Percentiles rank a stretch among this genome's conserved stretches.
These are phyloP conservation scores for Cantharis rustica DNA, from an alignment of 2,888 invertebrate genomes.

Conservation along the genomic window DNA sequence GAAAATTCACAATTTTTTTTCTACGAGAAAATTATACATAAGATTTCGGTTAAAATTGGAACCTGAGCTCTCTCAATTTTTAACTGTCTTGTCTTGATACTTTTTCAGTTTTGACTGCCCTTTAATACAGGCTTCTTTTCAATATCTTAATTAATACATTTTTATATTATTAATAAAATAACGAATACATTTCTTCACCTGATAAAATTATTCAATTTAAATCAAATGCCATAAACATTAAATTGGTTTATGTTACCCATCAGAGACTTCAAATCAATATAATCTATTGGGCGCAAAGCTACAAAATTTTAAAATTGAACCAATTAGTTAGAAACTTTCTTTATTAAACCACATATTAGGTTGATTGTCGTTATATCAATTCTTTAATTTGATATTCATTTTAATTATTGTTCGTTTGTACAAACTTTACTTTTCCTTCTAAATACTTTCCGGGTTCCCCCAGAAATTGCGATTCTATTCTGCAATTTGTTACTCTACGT, in stretches of 20 bases:
- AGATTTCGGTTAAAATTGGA: too few species aligned
- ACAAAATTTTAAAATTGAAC: neutral
- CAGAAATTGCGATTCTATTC: neutral
- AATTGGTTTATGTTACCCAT: neutral
- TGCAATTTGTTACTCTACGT: neutral
- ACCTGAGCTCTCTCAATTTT: too few species aligned
- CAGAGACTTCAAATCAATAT: neutral
- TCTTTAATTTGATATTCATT: neutral
- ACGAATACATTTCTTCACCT: too few species aligned
- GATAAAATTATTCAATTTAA: neutral
- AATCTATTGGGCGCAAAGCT: neutral
- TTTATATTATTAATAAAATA: too few species aligned
- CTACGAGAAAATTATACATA: too few species aligned
- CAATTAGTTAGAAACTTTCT: neutral
- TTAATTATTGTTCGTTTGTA: neutral
- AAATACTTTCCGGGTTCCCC: neutral
- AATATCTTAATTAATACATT: too few species aligned
- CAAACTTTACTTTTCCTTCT: neutral
- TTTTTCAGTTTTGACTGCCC: too few species aligned
- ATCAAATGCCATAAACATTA: neutral
- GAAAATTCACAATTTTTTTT: too few species aligned
- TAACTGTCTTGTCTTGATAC: too few species aligned
- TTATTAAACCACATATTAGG: neutral
- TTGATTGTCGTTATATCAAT: neutral
- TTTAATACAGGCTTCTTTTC: too few species aligned